Conservation (phyloP, 2,797 vertebrate species). For the Sylvia borin region DNA sequence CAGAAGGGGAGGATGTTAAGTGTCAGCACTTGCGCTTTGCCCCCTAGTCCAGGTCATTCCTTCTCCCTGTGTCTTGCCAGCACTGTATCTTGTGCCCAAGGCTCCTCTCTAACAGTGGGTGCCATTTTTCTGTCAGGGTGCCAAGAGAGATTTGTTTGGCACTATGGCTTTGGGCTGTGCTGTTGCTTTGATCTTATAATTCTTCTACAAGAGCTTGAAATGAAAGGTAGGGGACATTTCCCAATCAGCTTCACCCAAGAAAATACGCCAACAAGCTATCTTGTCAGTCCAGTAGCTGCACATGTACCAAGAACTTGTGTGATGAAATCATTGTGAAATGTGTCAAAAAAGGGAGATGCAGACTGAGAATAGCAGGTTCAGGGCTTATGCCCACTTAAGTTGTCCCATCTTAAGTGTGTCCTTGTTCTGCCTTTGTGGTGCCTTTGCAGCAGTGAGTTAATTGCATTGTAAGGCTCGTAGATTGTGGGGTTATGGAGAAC, state of each 20-base stretch:
- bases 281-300: background rate
- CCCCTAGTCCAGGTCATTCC: fast-evolving
- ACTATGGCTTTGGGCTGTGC: background rate
- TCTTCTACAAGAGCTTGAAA: background rate
- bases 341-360: background rate
- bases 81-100: fast-evolving
- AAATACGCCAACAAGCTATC: background rate
- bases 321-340: background rate
- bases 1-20: background rate
- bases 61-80: background rate
- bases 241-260: background rate
- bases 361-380: background rate
- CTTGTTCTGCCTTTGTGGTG: background rate
- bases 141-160: background rate
- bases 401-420: background rate
- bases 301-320: background rate
- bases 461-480: background rate
- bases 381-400: background rate
- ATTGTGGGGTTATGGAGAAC: background rate
- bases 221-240: background rate
- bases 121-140: background rate
- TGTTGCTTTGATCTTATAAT: slow-evolving; percentile 8
- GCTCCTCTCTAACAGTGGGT: background rate
- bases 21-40: background rate
- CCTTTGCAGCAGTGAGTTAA: background rate